Conservation (phyloP, 2,888 invertebrate species). For the Halictus ligatus region DNA sequence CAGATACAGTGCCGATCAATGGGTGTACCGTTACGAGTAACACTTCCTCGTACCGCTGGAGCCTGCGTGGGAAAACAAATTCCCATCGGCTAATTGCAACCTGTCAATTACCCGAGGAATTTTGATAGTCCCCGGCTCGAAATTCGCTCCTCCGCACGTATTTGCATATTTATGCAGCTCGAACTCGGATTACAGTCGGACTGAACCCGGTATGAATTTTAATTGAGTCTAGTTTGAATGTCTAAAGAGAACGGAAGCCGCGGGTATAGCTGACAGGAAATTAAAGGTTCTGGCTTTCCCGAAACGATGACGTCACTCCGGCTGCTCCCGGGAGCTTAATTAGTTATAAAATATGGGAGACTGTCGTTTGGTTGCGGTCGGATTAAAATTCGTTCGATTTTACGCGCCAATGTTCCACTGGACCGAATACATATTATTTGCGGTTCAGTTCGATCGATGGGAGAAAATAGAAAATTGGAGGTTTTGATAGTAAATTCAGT, state of each 20-base stretch:
- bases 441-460: neutral
- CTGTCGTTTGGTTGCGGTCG: neutral
- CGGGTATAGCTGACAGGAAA: neutral
- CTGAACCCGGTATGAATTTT: neutral
- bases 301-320: neutral
- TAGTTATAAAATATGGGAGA: neutral
- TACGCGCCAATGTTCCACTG: neutral
- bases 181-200: constrained; percentile 10
- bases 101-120: constrained; percentile 14
- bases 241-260: neutral
- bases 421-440: neutral
- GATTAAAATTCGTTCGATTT: neutral
- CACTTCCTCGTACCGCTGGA: constrained; percentile 44
- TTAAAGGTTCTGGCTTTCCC: neutral
- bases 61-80: constrained; percentile 65
- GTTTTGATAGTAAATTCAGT: too few relatives aligned
- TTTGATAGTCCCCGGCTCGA: constrained; percentile 3
- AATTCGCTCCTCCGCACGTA: neutral
- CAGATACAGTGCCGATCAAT: constrained; percentile 56
- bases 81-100: constrained; percentile 41
- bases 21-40: constrained; percentile 65
- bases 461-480: neutral
- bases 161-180: constrained; percentile 5
- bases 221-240: constrained; percentile 2
- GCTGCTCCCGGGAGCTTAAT: neutral